Conservation (phyloP, 2,113 vertebrate species). For the Oceanites oceanicus region DNA sequence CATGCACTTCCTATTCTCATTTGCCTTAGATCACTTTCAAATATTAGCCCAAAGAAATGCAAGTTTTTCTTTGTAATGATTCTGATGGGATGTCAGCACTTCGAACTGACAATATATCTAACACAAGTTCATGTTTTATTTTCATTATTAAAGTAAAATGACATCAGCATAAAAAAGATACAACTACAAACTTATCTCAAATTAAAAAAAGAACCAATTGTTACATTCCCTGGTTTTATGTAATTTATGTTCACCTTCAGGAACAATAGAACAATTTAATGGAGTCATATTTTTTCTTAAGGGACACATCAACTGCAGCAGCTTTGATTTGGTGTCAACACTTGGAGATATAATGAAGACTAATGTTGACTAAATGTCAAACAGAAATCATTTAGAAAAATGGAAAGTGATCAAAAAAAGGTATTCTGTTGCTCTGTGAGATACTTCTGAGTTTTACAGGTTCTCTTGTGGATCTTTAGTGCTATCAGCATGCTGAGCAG, state of each 20-base stretch:
- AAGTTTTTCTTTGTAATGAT: neutral
- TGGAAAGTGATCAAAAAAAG: neutral
- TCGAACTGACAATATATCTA: neutral
- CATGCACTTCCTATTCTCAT: neutral
- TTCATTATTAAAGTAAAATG: neutral
- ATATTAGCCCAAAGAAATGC: neutral
- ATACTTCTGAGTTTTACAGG: neutral
- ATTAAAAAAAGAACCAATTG: neutral
- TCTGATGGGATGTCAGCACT: neutral
- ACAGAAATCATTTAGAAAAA: conserved; percentile 41
- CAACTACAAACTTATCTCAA: neutral
- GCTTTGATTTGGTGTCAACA: conserved; percentile 54
- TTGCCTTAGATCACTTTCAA: neutral
- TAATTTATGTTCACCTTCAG: conserved; percentile 52
- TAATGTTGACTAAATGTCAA: conserved; percentile 57
- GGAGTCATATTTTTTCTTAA: conserved; percentile 44
- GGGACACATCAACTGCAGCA: neutral
- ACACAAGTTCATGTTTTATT: neutral
- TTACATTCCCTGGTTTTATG: neutral
- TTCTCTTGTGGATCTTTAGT: neutral
- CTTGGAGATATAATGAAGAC: conserved; percentile 58
- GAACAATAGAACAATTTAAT: conserved; percentile 41
- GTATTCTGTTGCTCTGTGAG: neutral
- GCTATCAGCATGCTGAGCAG: neutral
- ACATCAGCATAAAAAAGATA: neutral